Base-by-base conservation (phyloP, 1,140 invertebrate genomes). In the Musca vetustissima region DNA sequence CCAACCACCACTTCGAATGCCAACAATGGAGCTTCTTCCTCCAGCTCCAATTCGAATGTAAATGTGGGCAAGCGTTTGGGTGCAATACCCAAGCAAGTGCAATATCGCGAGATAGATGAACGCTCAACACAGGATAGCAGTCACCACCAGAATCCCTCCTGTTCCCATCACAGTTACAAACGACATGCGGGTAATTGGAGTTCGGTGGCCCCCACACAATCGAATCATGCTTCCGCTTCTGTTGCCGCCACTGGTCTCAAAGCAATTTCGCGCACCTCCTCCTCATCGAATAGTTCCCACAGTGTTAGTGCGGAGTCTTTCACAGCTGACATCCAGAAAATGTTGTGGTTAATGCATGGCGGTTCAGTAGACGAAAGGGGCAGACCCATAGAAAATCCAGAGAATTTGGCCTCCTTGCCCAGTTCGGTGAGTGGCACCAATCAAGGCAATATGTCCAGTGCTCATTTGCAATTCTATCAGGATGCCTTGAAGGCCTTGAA, bases 41-140 rank as follows among this genome's bases (percentile, higher is more conserved):
- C 32, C 47, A 76, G 74, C 2, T 75, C 74, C 0, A 73, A 72
- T 21, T 73, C 73, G 69, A 72, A 73, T 0, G 69, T 74, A 32
- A 48, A n/a, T 9, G 48, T 43, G n/a, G 83, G 83, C 21, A 85
- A 85, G 80, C 87, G 89, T 75, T 87, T 92, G 72, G 91, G 91
- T 14, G 90, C 91, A 48, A 91, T 92, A 74, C 90, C 90, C 24
- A 92, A 92, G 75, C 77, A 79, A 48, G 74, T 76, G 1, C 77
- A 79, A 47, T 81, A 81, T 50, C 76, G 77, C 0, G 78, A 81
- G 25, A 72, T 80, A 49, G 75, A 81, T 14, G 79, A 81, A 36
- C 14, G 64, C 13, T 7, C 19, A 6, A 11, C 14, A 7, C 25
- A 19, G 4, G 65, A 52, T 32, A 19, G n/a, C n/a, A n/a, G n/a